Evolutionary conservation across 2,888 invertebrate genomes (phyloP).

Genomic region (Cerceris ruficornis): DNA sequence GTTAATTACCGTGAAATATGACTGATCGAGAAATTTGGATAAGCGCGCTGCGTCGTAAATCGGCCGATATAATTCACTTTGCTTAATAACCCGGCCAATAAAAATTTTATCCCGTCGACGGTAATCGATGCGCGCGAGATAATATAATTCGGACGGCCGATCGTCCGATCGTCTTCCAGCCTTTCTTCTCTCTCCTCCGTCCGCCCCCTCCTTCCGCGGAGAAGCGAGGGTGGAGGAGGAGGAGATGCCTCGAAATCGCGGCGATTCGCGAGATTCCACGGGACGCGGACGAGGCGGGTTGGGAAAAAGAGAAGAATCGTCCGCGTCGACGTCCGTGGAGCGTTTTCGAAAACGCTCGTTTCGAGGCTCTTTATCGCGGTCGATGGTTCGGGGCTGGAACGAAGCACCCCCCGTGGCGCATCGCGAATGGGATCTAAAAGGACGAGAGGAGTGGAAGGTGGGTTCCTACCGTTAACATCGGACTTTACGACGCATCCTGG

Average conservation of each 20-base stretch:
- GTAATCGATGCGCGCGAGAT: conserved; percentile 6
- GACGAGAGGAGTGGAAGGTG: conserved; percentile 61
- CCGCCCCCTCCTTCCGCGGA: too few relatives aligned
- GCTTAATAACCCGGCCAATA: conserved; percentile 34
- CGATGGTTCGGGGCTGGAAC: conserved; percentile 43
- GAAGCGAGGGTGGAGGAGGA: neutral
- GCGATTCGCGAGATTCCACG: neutral
- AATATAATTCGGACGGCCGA: conserved; percentile 11
- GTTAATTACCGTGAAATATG: conserved; percentile 66
- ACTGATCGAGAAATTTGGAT: conserved; percentile 53
- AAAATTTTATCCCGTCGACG: conserved; percentile 4
- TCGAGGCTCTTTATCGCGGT: conserved; percentile 59
- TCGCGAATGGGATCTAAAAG: conserved; percentile 67
- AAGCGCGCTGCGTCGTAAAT: conserved; percentile 32
- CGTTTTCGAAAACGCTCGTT: conserved; percentile 56
- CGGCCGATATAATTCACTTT: conserved; percentile 44
- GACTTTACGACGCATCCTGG: conserved; percentile 72
- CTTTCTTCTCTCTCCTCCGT: too few relatives aligned
- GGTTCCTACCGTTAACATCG: conserved; percentile 73
- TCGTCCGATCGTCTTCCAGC: too few relatives aligned
- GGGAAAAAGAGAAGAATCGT: neutral
- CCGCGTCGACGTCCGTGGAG: neutral
- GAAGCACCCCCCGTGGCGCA: conserved; percentile 66
- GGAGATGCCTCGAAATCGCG: neutral
- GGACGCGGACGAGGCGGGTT: too few relatives aligned